Conservation (phyloP, 2,888 invertebrate genomes). For the Meiosimyza decipiens region DNA sequence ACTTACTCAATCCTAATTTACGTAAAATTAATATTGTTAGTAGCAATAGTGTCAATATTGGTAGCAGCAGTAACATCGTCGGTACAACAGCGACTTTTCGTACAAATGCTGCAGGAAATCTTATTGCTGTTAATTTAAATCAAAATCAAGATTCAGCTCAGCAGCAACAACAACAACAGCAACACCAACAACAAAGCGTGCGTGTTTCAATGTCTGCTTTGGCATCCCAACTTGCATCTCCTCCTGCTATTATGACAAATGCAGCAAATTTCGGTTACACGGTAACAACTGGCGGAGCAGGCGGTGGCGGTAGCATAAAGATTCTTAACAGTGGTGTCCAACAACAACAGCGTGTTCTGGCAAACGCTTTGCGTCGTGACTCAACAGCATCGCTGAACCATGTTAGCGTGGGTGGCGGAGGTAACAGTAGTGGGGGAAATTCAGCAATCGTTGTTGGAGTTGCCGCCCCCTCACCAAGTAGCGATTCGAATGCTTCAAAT, state of each 20-base stretch:
- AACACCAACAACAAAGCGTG: slow-evolving; percentile 54
- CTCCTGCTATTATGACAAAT: slow-evolving; percentile 66
- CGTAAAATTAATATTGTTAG: slow-evolving; percentile 63
- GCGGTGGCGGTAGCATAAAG: slow-evolving; percentile 52
- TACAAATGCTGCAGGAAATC: slow-evolving; percentile 61
- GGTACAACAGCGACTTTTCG: slow-evolving; percentile 55
- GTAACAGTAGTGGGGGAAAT: slow-evolving; percentile 11
- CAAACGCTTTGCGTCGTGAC: slow-evolving; percentile 66
- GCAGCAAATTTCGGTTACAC: slow-evolving; percentile 60
- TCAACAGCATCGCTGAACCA: slow-evolving; percentile 56
- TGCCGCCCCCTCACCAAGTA: slow-evolving; percentile 67
- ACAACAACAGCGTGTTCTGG: slow-evolving; percentile 59
- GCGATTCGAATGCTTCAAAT: slow-evolving; percentile 66
- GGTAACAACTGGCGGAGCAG: slow-evolving; percentile 50
- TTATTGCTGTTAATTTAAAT: slow-evolving; percentile 60
- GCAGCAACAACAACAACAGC: slow-evolving; percentile 49
- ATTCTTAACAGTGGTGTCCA: slow-evolving; percentile 56
- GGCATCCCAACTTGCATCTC: slow-evolving; percentile 66
- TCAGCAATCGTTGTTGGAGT: slow-evolving; percentile 67
- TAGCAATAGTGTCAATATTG: slow-evolving; percentile 42
- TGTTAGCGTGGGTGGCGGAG: background rate
- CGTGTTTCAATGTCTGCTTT: slow-evolving; percentile 68
- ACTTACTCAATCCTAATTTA: slow-evolving; percentile 58
- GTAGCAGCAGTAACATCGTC: slow-evolving; percentile 49
- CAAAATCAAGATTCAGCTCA: slow-evolving; percentile 41